phyloP scores from a whole-genome alignment of 2,888 invertebrate genomes.

The Polydrusus pterygomalis region DNA sequence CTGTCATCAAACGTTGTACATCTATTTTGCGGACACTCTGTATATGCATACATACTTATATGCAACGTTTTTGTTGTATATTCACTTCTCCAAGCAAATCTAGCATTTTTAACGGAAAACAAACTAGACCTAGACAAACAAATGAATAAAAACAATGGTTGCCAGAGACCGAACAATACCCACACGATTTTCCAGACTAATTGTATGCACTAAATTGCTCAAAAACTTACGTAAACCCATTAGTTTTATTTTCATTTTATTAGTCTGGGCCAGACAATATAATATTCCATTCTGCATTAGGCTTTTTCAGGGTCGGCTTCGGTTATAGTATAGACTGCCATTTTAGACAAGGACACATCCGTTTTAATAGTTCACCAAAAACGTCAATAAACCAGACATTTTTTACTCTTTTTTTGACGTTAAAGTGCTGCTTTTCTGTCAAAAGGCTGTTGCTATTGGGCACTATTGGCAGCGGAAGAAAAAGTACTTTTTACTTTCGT shows the following conservation, averaged over 20 bases:
- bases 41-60: neutral
- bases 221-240: conserved; percentile 12
- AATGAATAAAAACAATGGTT: neutral
- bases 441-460: too few relatives aligned
- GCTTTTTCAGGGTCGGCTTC: neutral
- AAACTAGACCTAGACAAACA: conserved; percentile 5
- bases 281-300: neutral
- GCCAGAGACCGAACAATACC: conserved; percentile 7
- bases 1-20: too few relatives aligned
- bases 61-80: neutral
- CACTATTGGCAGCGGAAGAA: too few relatives aligned
- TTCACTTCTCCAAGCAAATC: neutral
- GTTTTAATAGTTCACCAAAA: too few relatives aligned
- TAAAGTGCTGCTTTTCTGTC: too few relatives aligned
- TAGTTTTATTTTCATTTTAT: conserved; percentile 14
- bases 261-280: conserved; percentile 7
- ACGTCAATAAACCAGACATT: too few relatives aligned
- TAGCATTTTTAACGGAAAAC: neutral
- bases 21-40: too few relatives aligned
- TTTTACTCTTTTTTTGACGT: too few relatives aligned
- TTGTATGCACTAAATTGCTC: conserved; percentile 8
- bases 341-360: neutral
- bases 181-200: conserved; percentile 14
- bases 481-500: too few relatives aligned
- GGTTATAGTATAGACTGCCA: neutral